These are phyloP conservation scores for Neoaliturus tenellus DNA, from an alignment of 2,888 invertebrate species.

Conservation along the genomic window DNA sequence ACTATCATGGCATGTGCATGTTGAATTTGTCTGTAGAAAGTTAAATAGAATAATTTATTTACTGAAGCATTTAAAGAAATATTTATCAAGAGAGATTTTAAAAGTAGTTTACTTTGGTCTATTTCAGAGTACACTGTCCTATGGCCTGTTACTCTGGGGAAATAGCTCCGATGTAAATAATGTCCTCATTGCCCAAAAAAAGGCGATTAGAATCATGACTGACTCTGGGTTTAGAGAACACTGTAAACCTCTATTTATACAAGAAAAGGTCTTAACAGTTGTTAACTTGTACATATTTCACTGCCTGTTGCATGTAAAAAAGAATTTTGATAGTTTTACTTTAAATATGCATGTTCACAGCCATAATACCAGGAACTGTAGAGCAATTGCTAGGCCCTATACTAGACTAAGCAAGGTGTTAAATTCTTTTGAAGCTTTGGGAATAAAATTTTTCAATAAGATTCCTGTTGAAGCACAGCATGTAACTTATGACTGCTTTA, in stretches of 20 bases:
- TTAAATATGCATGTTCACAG: not conserved
- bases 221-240: not conserved
- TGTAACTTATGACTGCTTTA: too few species aligned
- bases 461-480: too few species aligned
- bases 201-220: not conserved
- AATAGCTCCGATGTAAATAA: not conserved
- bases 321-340: not conserved
- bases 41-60: not conserved
- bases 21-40: too few species aligned
- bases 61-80: not conserved
- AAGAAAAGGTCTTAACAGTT: not conserved
- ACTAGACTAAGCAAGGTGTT: too few species aligned
- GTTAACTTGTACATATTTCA: not conserved
- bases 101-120: conserved; percentile 1
- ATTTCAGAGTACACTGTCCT: not conserved
- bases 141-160: conserved; percentile 17
- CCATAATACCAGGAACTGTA: conserved; percentile 9
- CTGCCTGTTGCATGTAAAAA: not conserved
- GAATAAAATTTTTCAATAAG: too few species aligned
- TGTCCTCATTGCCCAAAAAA: not conserved
- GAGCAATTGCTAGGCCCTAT: too few species aligned
- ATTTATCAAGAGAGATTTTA: not conserved
- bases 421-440: too few species aligned
- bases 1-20: conserved; percentile 8
- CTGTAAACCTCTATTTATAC: not conserved